Evolutionary conservation across 2,888 invertebrate genomes (phyloP).

Genomic region (Eupithecia vulgata): DNA sequence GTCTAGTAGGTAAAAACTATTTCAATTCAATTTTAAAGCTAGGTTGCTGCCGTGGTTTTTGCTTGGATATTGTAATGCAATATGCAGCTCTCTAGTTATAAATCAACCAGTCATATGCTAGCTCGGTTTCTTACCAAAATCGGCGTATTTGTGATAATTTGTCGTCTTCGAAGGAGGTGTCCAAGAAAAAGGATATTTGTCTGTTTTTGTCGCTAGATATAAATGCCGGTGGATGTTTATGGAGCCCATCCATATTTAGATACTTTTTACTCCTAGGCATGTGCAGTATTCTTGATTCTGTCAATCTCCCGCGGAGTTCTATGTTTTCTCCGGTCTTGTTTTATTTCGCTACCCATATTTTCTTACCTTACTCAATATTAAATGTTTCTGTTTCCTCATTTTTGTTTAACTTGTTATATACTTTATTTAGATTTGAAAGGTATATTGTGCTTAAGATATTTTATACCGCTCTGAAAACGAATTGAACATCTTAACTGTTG

Average conservation of each 20-base stretch:
- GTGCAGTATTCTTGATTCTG: constrained; percentile 13
- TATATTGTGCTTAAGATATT: neutral
- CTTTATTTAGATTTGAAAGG: neutral
- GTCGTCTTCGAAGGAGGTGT: constrained; percentile 31
- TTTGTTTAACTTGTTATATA: neutral
- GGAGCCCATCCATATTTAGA: constrained; percentile 12
- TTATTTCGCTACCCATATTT: constrained; percentile 1
- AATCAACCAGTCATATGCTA: constrained; percentile 14
- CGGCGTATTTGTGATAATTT: constrained; percentile 35
- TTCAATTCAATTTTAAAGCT: neutral
- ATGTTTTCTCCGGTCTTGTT: neutral
- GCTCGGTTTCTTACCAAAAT: constrained; percentile 29
- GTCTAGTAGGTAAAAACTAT: neutral
- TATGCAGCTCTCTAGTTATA: constrained; percentile 5
- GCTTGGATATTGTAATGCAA: neutral
- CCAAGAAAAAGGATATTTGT: constrained; percentile 17
- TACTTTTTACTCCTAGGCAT: constrained; percentile 5
- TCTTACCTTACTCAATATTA: neutral
- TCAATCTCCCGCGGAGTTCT: constrained; percentile 8
- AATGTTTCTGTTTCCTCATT: neutral
- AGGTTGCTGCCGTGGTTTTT: neutral
- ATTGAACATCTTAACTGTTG: constrained; percentile 32
- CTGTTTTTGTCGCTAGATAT: constrained; percentile 11
- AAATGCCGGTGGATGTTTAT: constrained; percentile 12
- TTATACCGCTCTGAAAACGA: neutral